Base-by-base conservation (phyloP, 2,888 invertebrate genomes). In the Marasmarcha lunaedactyla region DNA sequence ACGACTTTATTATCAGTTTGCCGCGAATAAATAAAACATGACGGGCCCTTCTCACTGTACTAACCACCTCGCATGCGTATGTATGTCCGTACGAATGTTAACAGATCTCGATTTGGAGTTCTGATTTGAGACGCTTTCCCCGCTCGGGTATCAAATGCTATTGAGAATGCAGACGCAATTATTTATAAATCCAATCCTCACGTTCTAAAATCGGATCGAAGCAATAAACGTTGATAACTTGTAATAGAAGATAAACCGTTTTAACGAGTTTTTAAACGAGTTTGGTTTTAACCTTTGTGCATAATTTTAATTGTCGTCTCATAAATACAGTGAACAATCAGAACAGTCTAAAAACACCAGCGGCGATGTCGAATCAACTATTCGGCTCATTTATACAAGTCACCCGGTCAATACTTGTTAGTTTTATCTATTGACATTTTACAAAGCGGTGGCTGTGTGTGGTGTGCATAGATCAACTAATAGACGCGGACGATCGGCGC, bases 11-110 rank as follows among this genome's bases (percentile, higher is more conserved):
- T 81, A 79, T 77, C 59, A 71, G 71, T 71, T 68, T 63, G 66
- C 68, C 60, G 72, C 71, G 66, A 71, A 83, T 83, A 83, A 81
- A 83, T 83, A 83, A 83, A 81, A 83, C 83, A 83, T 83, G 81
- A 78, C 67, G 78, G 65, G 73, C 78, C 77, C 76, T 79, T 78
- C 77, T 76, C 78, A 74, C 76, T 34, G 70, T 72, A 71, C 69
- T 20, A 20, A 20, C 20, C 20, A 20, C 20, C 20, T 60, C 55
- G 57, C 59, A 65, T 61, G 59, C 63, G 67, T 59, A 63, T 61
- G 61, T 60, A 63, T 61, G 62, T 65, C 62, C 59, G 63, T 67
- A 65, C 65, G 68, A 65, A 72, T 73, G 20, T 20, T 20, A 73
- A 71, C 76, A 70, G 69, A 76, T 74, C 72, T 71, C 62, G 71